Evolutionary conservation across 2,797 vertebrate species (phyloP), one percentile per base, ranked within the genome.

Genomic region (Trachurus trachurus): DNA sequence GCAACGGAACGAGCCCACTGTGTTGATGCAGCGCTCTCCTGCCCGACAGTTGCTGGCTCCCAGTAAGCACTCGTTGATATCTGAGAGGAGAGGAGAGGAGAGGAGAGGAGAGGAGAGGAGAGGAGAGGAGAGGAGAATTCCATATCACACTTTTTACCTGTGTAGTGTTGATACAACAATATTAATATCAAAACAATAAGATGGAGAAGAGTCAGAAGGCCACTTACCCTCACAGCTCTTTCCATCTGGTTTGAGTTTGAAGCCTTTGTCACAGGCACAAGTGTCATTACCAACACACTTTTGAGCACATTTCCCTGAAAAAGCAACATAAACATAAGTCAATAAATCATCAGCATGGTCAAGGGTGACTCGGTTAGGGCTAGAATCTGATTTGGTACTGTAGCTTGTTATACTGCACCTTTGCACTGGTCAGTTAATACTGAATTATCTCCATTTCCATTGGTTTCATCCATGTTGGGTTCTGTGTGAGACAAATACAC

Each of bases 11-110:
- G 96, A 97, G 63, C 98, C 97, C 58, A 93, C 52, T 0, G 95
- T 99, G 78, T 99, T 99, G 88, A 99, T 95, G 66, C 98, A 99
- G 3, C 95, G 95, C 82, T 99, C 96, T 4, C 98, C 98, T 0
- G 87, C 86, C 4, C 94, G 96, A 84, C 98, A 99, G 84, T 87
- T 95, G 86, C 97, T 96, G 21, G 91, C 78, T 16, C 96, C 96
- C 39, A 95, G 91, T 91, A 99, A 92, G 65, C 98, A 99, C 66
- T 99, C 98, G 0, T 99, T 99, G 72, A 97, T 94, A 78, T 99
- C 98, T 99, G 87, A 26, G 15, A 52, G 8, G 12, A 26, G 13
- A 56, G 1, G 8, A 34, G 39, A 16, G 5, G 21, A 58, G 40
- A 59, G 19, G 2, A 10, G 40, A 31, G 39, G 31, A 34, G 37